phyloP scores from a whole-genome alignment of 2,113 vertebrate genomes.

The Pteronura brasiliensis region DNA sequence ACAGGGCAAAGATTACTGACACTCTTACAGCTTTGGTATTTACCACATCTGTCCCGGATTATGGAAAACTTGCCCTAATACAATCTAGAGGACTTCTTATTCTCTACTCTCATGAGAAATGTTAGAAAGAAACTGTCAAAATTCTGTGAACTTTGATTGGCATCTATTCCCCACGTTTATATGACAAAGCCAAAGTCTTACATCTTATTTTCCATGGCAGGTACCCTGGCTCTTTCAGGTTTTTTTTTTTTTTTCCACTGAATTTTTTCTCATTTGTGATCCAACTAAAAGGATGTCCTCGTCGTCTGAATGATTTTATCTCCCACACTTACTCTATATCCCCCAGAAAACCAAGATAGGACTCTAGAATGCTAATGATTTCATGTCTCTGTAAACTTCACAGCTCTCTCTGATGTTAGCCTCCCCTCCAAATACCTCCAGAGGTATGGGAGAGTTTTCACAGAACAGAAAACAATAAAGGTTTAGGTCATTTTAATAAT shows the following conservation, averaged over 20 bases:
- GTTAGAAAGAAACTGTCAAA: not conserved
- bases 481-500: not conserved
- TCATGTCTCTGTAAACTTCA: not conserved
- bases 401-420: not conserved
- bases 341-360: not conserved
- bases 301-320: not conserved
- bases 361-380: constrained; percentile 32
- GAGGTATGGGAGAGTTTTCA: not conserved
- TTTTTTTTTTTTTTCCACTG: not conserved
- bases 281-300: not conserved
- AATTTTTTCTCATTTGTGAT: not conserved
- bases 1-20: not conserved
- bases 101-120: not conserved
- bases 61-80: not conserved
- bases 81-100: not conserved
- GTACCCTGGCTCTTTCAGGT: not conserved
- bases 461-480: not conserved
- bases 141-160: not conserved
- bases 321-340: not conserved
- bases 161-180: not conserved
- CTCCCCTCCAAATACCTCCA: not conserved
- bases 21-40: not conserved
- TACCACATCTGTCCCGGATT: not conserved
- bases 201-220: not conserved
- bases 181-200: not conserved